Base-by-base conservation (phyloP, 1,140 invertebrate genomes). In the Pseudomyrmex cubaensis region DNA sequence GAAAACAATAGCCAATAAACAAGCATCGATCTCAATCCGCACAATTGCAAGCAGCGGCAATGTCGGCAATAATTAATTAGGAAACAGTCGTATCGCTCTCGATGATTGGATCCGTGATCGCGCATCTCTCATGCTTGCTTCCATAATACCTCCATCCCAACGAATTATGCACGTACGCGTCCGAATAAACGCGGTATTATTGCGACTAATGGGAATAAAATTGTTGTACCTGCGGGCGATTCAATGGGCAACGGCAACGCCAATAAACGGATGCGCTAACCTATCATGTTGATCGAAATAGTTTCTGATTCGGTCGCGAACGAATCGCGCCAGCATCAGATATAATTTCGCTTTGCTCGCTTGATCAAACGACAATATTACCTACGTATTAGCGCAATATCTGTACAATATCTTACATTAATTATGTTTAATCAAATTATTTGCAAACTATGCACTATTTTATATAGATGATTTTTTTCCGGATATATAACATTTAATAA, bases 121-220 rank as follows among this genome's bases (percentile, higher is more conserved):
- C 78, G 57, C 86, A 77, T 72, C 35, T 88, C 73, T 88, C 78
- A 57, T 3, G 54, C 61, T 35, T 87, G 54, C 44, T 20, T 13
- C 25, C 84, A 62, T 88, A 78, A 88, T 88, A 83, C 50, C 48
- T 35, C 35, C 5, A 35, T 35, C 13, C n/a, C 20, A 61, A 64
- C 59, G 84, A 59, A 91, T 89, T 90, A 89, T 90, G 74, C 70
- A 61, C 57, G 59, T 35, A 66, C 61, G 56, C 82, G 78, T 82
- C 56, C 84, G 86, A 91, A 88, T 87, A 86, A 87, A 86, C 75
- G 82, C 46, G 61, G 64, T 83, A 87, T 90, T 90, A 90, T 91
- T 82, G 61, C 75, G 77, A 85, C 85, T 89, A 91, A 91, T 87
- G 87, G 70, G 75, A 90, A 89, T 91, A 90, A 92, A 91, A 91